These are phyloP conservation scores for Natator depressus DNA, from an alignment of 2,113 vertebrate species.

Conservation along the genomic window DNA sequence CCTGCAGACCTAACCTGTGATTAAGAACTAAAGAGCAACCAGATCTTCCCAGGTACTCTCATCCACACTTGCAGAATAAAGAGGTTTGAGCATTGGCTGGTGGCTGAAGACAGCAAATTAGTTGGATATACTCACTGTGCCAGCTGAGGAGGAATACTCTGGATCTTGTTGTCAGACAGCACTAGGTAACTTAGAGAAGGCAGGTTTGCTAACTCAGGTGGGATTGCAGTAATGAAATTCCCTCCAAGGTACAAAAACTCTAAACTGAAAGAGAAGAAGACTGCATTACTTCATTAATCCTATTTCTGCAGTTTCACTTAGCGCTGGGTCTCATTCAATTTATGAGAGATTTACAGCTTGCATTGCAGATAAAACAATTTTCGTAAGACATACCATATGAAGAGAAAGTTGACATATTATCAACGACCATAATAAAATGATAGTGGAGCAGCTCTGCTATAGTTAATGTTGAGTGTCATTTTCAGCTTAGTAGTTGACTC, in stretches of 20 bases:
- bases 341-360: not conserved
- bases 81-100: not conserved
- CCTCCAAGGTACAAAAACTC: conserved; percentile 97
- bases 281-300: not conserved
- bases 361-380: not conserved
- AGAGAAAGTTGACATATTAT: not conserved
- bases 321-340: not conserved
- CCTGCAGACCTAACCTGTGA: not conserved
- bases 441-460: not conserved
- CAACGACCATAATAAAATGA: not conserved
- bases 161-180: conserved; percentile 97
- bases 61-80: not conserved
- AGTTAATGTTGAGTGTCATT: not conserved
- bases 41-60: not conserved
- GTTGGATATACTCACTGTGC: conserved; percentile 86
- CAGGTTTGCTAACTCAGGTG: conserved; percentile 93
- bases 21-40: not conserved
- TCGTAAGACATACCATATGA: not conserved
- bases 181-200: conserved; percentile 93
- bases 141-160: conserved; percentile 95
- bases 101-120: not conserved
- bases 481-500: not conserved
- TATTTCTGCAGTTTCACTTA: not conserved
- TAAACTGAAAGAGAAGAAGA: conserved; percentile 81
- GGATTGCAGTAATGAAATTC: conserved; percentile 94